phyloP scores from a whole-genome alignment of 2,797 vertebrate genomes.

The Neosalanx taihuensis region DNA sequence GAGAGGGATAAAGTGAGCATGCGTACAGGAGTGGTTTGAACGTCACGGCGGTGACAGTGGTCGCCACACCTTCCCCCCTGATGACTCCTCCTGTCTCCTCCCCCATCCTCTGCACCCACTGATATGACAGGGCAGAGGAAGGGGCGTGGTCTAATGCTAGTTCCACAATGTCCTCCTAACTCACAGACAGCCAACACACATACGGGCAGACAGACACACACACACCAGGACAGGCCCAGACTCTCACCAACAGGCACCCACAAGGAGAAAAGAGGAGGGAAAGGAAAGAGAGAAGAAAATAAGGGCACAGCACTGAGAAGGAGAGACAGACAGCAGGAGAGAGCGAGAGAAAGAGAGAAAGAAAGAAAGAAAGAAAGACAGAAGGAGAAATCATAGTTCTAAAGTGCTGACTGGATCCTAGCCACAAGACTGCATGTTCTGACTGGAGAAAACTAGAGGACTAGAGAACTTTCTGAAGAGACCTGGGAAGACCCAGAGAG shows the following conservation, averaged over 20 bases:
- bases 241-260: conserved; percentile 68
- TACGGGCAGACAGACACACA: conserved; percentile 56
- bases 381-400: conserved; percentile 52
- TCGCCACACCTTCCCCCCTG: conserved; percentile 60
- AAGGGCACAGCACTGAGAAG: conserved; percentile 30
- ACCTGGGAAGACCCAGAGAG: background rate
- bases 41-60: conserved; percentile 28
- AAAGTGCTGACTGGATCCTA: conserved; percentile 46
- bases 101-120: conserved; percentile 29
- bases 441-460: conserved; percentile 24
- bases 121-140: conserved; percentile 42
- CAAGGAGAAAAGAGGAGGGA: conserved; percentile 35
- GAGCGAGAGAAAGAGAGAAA: conserved; percentile 16
- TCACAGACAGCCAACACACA: conserved; percentile 49
- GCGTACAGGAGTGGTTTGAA: conserved; percentile 35
- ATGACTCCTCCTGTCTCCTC: conserved; percentile 35
- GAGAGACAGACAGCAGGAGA: conserved; percentile 13
- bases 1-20: conserved; percentile 22
- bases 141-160: conserved; percentile 59
- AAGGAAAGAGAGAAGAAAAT: conserved; percentile 16
- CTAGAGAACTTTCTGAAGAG: background rate
- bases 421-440: conserved; percentile 43
- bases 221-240: conserved; percentile 64
- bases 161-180: conserved; percentile 56
- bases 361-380: conserved; percentile 1